Base-by-base conservation (phyloP, 1,140 invertebrate species). In the Idris sp. region DNA sequence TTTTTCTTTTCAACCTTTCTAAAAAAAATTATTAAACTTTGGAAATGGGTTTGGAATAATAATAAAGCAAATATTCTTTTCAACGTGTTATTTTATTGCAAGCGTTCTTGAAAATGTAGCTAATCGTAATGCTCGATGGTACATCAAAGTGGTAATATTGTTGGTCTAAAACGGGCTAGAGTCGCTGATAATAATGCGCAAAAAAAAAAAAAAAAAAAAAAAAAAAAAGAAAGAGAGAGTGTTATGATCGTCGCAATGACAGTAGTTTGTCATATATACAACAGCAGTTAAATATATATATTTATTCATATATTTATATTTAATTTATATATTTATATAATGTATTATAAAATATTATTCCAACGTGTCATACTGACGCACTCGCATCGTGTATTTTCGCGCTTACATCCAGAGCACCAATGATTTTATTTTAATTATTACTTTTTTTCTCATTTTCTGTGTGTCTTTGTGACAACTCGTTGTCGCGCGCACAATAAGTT, bases 81-180 rank as follows among this genome's bases (percentile, higher is more conserved):
- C 62, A 77, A 64, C 49, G 35, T 73, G 53, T 68, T 72, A 77
- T 77, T 77, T 77, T 67, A 77, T 77, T 77, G 74, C 56, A 77
- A 77, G 74, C 74, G 65, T 73, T 76, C 58, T 68, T 73, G 62
- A 76, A 65, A 77, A 77, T 77, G 74, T 73, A 67, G 74, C 58
- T 73, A 68, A 69, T 73, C 38, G 51, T 77, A 73, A 77, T 73
- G 64, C 64, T 77, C 56, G 58, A 77, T 73, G 56, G 49, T 77
- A 73, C 41, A 73, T 53, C 62, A 61, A 77, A 77, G 64, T 73
- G 62, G 56, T 73, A 73, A 68, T 73, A 77, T 68, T 68, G 62
- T 59, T 30, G 64, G 68, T 64, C 51, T 73, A 68, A 61, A 72
- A 59, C 51, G 64, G 58, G 56, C 68, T 77, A 77, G 51, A 36